phyloP scores from a whole-genome alignment of 1,140 invertebrate genomes.

The Brachionus paranguensis region DNA sequence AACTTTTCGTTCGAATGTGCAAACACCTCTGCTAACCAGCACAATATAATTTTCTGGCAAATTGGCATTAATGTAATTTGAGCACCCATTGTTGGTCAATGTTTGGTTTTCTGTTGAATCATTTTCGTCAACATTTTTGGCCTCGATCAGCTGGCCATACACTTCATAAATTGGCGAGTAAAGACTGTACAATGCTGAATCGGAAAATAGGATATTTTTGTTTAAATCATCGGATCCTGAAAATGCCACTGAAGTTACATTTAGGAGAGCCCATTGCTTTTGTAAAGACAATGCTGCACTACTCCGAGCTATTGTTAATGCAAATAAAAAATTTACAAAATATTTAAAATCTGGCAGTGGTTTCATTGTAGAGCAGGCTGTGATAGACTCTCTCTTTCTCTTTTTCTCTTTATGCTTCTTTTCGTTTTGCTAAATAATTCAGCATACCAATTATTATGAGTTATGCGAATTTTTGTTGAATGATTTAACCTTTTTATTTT shows the following conservation, averaged over 20 bases:
- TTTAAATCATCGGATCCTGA: not conserved
- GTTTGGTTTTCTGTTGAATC: not conserved
- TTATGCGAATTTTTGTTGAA: not conserved
- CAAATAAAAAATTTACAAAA: not conserved
- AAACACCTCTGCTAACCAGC: conserved; percentile 3
- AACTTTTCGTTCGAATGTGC: conserved; percentile 16
- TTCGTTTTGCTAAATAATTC: not conserved
- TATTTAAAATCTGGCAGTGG: not conserved
- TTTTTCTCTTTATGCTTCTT: not conserved
- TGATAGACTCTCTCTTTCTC: not conserved
- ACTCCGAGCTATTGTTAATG: not conserved
- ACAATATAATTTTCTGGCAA: not conserved
- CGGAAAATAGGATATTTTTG: not conserved
- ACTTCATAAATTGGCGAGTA: not conserved
- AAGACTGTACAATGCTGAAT: conserved; percentile 30
- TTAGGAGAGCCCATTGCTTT: not conserved
- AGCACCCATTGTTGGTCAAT: not conserved
- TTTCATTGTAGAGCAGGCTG: not conserved
- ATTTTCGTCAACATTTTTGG: not conserved
- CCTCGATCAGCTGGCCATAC: not conserved
- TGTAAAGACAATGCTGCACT: not conserved
- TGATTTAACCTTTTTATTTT: not conserved
- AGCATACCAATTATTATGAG: not conserved
- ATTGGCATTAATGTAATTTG: not conserved
- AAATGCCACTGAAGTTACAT: not conserved